Base-by-base conservation (phyloP, 2,113 vertebrate species). In the Australoheros scitulus region DNA sequence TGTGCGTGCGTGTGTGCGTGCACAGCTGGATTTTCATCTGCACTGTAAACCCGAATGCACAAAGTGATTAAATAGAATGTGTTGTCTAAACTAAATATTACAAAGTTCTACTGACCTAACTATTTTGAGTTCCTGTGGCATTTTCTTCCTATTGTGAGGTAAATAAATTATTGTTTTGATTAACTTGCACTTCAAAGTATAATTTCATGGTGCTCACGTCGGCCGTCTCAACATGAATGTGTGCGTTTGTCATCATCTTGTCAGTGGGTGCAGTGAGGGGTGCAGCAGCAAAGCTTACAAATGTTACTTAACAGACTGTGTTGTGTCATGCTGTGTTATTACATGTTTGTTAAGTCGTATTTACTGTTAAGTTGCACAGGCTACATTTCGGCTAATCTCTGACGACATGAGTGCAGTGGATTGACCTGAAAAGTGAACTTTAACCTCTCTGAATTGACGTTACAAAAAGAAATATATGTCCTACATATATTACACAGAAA, bases 151-250 rank as follows among this genome's bases (percentile, higher is more conserved):
- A 7, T 43, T 65, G 2, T 65, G 63, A 24, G 0, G n/a, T 14
- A 43, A 11, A 43, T 14, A 14, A 43, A 24, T 38, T 65, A 24
- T 47, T 14, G n/a, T 47, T 43, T 38, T 43, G 7, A 41, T 41
- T 0, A 64, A 15, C 61, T 15, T 0, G 2, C 34, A 14, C 36
- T 41, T 36, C 34, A 34, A 47, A 47, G 14, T 47, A 24, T 47
- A 14, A 24, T 41, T 64, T 64, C 34, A 64, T 41, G 61, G 36
- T 22, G 4, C 7, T 17, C 61, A 24, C 15, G 17, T 43, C n/a
- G 17, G 13, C 7, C 14, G 15, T 47, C 47, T 68, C 38, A 68
- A 26, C 63, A 1, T 18, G 61, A 41, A 64, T 7, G 20, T 41
- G 38, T 43, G 36, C 41, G 36, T 65, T 11, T 22, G 20, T n/a